These are phyloP conservation scores for Anguilla marmorata DNA, from an alignment of 2,797 vertebrate species.

Conservation along the genomic window DNA sequence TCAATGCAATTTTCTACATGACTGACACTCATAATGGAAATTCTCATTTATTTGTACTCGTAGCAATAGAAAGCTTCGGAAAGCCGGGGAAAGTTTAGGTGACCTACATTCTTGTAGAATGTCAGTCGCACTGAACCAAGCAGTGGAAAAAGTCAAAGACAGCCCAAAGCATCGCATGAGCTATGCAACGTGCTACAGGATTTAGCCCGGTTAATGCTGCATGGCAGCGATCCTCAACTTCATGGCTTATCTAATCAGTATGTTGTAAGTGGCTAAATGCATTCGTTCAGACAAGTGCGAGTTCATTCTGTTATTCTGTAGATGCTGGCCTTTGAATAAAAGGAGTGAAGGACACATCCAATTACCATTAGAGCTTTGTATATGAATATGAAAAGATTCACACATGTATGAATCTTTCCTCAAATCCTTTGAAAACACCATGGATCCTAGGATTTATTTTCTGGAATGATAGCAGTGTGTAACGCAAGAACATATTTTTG, in stretches of 20 bases:
- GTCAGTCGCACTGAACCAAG: neutral
- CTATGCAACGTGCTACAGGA: neutral
- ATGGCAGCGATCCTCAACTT: neutral
- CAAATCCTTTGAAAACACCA: neutral
- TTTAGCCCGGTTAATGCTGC: neutral
- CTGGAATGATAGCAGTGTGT: neutral
- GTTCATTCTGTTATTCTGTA: neutral
- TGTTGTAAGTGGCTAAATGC: neutral
- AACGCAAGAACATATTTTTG: neutral
- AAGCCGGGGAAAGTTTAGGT: conserved; percentile 27
- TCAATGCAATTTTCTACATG: conserved; percentile 43
- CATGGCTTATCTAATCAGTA: neutral
- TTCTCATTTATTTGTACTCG: conserved; percentile 31
- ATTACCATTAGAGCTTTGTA: neutral
- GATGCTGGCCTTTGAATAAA: neutral
- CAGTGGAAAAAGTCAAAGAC: conserved; percentile 10
- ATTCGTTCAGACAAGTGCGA: neutral
- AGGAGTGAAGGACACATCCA: neutral
- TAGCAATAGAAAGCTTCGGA: conserved; percentile 31
- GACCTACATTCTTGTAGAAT: conserved; percentile 30
- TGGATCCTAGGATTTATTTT: neutral
- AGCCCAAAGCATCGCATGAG: neutral
- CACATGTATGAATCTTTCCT: neutral
- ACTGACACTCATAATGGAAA: conserved; percentile 43
- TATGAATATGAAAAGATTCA: neutral